Percentiles rank a stretch among this genome's conserved stretches.
Conservation (phyloP, 2,888 invertebrate genomes). For the Stenurella melanura region DNA sequence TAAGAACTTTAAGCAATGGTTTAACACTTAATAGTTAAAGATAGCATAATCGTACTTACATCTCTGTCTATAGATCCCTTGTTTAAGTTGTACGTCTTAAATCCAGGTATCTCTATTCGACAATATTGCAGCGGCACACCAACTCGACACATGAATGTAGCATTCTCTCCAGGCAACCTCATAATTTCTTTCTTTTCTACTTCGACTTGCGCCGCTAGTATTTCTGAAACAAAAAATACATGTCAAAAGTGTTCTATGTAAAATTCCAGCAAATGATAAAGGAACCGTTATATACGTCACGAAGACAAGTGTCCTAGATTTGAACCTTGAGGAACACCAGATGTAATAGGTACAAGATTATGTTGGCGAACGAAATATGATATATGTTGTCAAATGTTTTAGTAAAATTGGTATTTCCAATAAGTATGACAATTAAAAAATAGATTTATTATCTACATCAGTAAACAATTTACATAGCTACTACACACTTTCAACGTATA, state of each 20-base stretch:
- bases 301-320: background rate
- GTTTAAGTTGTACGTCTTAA: conserved; percentile 73
- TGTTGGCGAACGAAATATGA: no score
- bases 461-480: no score
- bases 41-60: conserved; percentile 67
- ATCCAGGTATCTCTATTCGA: conserved; percentile 76
- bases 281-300: no score
- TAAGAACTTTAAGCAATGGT: no score
- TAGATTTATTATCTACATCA: no score
- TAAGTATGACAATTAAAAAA: no score
- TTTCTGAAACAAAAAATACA: conserved; percentile 61
- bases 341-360: no score
- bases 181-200: conserved; percentile 76
- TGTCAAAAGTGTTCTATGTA: background rate
- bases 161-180: conserved; percentile 76
- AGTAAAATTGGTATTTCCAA: no score
- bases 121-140: conserved; percentile 78
- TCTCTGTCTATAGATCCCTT: conserved; percentile 66
- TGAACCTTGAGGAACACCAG: no score
- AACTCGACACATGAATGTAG: conserved; percentile 78
- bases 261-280: background rate
- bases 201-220: conserved; percentile 71
- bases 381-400: no score
- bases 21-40: background rate
- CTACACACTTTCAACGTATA: no score